Percentiles rank a stretch among this genome's conserved stretches.
These are phyloP conservation scores for Melieria omissa DNA, from an alignment of 2,888 invertebrate species.

Conservation along the genomic window DNA sequence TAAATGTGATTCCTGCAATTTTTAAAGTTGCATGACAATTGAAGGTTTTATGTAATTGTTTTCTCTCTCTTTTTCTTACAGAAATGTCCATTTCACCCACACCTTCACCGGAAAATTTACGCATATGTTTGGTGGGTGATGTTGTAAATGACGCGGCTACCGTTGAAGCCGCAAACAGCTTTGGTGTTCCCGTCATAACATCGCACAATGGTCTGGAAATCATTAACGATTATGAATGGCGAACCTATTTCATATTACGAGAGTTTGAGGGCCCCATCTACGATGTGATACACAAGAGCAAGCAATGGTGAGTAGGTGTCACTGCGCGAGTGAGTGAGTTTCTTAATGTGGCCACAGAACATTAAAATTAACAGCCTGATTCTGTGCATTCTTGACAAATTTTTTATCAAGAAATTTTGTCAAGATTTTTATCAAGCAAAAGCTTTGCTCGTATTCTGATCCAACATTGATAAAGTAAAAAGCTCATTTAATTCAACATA, in stretches of 20 bases:
- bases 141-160: conserved; percentile 70
- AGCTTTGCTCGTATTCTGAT: too few species aligned
- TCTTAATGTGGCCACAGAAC: too few species aligned
- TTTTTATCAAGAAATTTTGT: too few species aligned
- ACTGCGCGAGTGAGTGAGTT: background rate
- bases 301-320: conserved; percentile 69
- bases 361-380: too few species aligned
- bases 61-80: conserved; percentile 14
- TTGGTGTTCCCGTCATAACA: conserved; percentile 73
- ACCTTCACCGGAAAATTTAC: conserved; percentile 68
- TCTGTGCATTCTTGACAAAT: too few species aligned
- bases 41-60: background rate
- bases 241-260: conserved; percentile 77
- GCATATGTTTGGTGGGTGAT: conserved; percentile 75
- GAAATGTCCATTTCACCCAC: conserved; percentile 63
- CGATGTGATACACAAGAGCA: conserved; percentile 72
- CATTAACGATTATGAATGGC: conserved; percentile 70
- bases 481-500: too few species aligned
- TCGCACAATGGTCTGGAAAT: conserved; percentile 74
- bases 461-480: too few species aligned
- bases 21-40: background rate
- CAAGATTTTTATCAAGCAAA: too few species aligned
- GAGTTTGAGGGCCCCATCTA: conserved; percentile 77
- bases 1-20: background rate
- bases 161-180: conserved; percentile 72